Base-by-base conservation (phyloP, 2,113 vertebrate genomes). In the Plestiodon gilberti region DNA sequence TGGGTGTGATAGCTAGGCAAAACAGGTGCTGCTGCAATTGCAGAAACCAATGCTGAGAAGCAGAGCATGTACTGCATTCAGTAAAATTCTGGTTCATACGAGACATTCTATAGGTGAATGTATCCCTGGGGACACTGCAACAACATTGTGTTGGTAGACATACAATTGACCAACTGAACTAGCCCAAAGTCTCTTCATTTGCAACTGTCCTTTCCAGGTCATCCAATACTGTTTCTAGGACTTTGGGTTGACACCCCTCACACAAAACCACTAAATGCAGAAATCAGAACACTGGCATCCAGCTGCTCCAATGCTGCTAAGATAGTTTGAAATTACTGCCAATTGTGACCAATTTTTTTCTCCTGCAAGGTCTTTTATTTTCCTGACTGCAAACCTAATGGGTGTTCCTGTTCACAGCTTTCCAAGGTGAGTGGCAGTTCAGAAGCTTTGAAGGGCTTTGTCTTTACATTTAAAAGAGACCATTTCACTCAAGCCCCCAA, bases 321-420 rank as follows among this genome's bases (percentile, higher is more conserved):
- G 64, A 83, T 18, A 84, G 57, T 38, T 59, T 92, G 84, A 89
- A 92, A 86, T 89, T 77, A 85, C 43, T 88, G 62, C 43, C 17
- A 91, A 81, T 25, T 89, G 43, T 82, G 82, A 83, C 3, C 69
- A 48, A 57, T 83, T 86, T 61, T n/a, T 85, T 40, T 61, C 83
- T 84, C 82, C 87, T 77, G 65, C 30, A 83, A 70, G 0, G n/a
- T 30, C 55, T 80, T 79, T 74, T 64, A 22, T 59, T 74, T 88
- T 74, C 43, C 43, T 80, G 25, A 65, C 43, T 81, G 80, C n/a
- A 88, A 57, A 64, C 59, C 33, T 80, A 74, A 84, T 40, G 59
- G 75, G 15, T 33, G 57, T 25, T 79, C 87, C 43, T 28, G 43
- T 22, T 80, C 80, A 7, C 33, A 88, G 14, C 30, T 70, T 28